Evolutionary conservation across 2,797 vertebrate genomes (phyloP).

Genomic region (Schizopygopsis pylzovi): DNA sequence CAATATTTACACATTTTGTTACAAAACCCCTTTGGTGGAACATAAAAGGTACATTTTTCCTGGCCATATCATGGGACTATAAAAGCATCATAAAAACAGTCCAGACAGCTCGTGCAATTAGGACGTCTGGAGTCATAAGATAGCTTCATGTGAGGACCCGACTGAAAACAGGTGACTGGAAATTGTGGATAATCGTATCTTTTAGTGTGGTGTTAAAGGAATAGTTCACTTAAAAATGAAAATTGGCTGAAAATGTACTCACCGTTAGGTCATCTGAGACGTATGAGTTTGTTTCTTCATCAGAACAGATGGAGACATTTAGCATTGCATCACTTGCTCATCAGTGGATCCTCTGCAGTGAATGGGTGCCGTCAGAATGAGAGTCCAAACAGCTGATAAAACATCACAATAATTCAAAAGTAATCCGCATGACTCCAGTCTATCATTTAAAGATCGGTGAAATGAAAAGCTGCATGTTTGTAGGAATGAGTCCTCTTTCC

Average conservation of each 20-base stretch:
- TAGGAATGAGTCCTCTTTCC: neutral
- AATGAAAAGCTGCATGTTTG: neutral
- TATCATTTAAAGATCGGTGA: neutral
- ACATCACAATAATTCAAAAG: neutral
- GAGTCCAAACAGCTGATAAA: neutral
- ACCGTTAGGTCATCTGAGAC: neutral
- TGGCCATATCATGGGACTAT: neutral
- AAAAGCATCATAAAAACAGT: conserved; percentile 14
- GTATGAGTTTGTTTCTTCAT: neutral
- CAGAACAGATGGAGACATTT: neutral
- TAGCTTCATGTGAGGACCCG: neutral
- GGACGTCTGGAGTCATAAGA: no score
- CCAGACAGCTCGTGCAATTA: neutral
- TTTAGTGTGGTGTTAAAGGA: neutral
- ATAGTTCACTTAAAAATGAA: neutral
- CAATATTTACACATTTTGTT: neutral
- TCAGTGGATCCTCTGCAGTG: neutral
- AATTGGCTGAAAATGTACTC: neutral
- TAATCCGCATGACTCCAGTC: neutral
- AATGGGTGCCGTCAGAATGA: neutral
- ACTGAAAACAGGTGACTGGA: neutral
- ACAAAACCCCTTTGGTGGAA: neutral
- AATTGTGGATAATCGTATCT: neutral
- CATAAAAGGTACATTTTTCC: neutral
- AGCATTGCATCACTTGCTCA: neutral